Base-by-base conservation (phyloP, 1,140 invertebrate species). In the Atopsyche davidsoni region DNA sequence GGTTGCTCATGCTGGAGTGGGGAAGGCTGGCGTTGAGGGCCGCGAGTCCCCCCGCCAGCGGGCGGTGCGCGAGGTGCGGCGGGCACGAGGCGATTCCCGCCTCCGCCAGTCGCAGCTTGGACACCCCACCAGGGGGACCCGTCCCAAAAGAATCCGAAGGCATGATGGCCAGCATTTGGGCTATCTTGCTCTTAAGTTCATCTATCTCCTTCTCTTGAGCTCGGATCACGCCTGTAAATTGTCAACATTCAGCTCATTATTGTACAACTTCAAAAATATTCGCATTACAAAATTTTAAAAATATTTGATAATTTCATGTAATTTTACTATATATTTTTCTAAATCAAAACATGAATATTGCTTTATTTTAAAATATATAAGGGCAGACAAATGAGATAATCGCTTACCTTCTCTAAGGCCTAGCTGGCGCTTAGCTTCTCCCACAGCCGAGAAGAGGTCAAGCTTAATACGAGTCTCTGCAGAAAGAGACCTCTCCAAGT, bases 391-490 rank as follows among this genome's bases (percentile, higher is more conserved):
- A 34, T 18, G 14, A 6, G 14, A 4, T 10, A 7, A 17, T 50
- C n/a, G 76, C 80, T 78, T 72, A 96, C 93, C 84, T 68, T 94
- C 89, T 72, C 86, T 83, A 66, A 96, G 90, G 75, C 92, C 88
- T 53, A 97, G 76, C 66, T 95, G 88, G 35, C 93, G 78, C 70
- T 95, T 94, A 28, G 89, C 92, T 67, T 95, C 94, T 16, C 93
- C 94, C 25, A 97, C 80, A 50, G 93, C 94, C 47, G 91, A 95
- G 72, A 97, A 96, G 47, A 98, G 78, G 75, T 97, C 92, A 50
- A 97, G 79, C 75, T 97, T 98, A 68, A 97, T 86, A 51, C 92
- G 79, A 36, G 92, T 98, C 77, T 97, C 94, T 18, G 92, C 90
- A 57, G 89, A 93, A 41, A 98, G 79, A 66, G 87, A 92, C 61